Evolutionary conservation across 1,140 invertebrate genomes (phyloP), one percentile per base, ranked within the genome.

Genomic region (Arctopsyche grandis): DNA sequence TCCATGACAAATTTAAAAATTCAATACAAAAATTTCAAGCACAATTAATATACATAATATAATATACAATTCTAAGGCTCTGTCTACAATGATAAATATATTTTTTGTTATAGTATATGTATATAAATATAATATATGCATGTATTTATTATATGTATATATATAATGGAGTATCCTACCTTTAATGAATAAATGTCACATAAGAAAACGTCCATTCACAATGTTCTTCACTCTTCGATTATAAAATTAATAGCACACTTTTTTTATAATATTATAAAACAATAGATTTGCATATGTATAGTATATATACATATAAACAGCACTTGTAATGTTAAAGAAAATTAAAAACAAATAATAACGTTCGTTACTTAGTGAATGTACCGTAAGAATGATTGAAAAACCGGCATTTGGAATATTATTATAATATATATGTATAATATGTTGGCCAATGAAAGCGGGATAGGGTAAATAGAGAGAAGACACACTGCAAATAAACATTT

Each of bases 401-500:
- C 66, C 66, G 24, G 22, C 22, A 69, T 69, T 38, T 69, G 66
- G 24, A 38, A 43, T 48, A 44, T 73, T 46, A 29, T 19, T 70
- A 9, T 29, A 14, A 43, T 70, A 38, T 38, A 24, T 48, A n/a
- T n/a, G n/a, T n/a, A n/a, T 48, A 10, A 52, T 22, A 66, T 58
- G 60, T 76, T 44, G 79, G 76, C 71, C 70, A 79, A 79, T 77
- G 74, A 80, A 82, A 80, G 81, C 81, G 81, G 79, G 79, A 78
- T 63, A 76, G 74, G 74, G 74, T 29, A 74, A 84, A 87, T 84
- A 84, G 82, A 84, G 76, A 74, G 83, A 85, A 84, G 86, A 86
- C 84, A 87, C 86, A 86, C 85, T 87, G 85, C 85, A 86, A 87
- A 86, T 83, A 86, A 87, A 86, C 86, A 86, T 86, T 86, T 85